Conservation (phyloP, 2,113 vertebrate species). For the Erpornis zantholeuca region DNA sequence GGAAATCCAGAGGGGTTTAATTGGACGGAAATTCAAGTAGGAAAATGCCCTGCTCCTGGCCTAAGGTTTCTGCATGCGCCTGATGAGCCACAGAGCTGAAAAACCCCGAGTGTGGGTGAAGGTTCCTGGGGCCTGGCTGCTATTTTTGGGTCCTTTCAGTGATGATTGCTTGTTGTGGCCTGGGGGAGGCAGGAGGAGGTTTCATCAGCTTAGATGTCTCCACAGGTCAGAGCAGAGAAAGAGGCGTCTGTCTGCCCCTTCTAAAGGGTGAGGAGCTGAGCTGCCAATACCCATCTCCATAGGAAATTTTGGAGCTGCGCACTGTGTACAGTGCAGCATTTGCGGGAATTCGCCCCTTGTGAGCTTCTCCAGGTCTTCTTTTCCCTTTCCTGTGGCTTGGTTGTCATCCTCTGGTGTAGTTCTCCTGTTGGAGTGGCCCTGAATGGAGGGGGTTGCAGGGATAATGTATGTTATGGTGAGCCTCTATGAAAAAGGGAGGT, state of each 20-base stretch:
- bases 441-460: background rate
- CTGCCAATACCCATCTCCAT: background rate
- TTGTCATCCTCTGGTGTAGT: background rate
- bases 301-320: background rate
- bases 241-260: background rate
- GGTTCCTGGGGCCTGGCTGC: background rate
- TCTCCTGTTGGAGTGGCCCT: background rate
- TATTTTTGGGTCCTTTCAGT: background rate
- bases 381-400: background rate
- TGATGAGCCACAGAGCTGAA: constrained; percentile 2
- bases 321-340: accelerated
- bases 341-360: background rate
- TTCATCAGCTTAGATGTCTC: background rate
- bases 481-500: background rate
- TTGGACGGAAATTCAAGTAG: constrained; percentile 25
- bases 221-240: background rate
- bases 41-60: background rate
- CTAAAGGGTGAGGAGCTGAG: background rate
- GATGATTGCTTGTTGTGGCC: background rate
- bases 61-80: background rate
- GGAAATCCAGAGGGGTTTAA: constrained; percentile 57
- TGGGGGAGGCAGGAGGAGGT: background rate
- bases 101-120: background rate
- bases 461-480: background rate
- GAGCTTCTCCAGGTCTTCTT: background rate